Conservation (phyloP, 2,888 invertebrate species). For the Oligia fasciuncula region DNA sequence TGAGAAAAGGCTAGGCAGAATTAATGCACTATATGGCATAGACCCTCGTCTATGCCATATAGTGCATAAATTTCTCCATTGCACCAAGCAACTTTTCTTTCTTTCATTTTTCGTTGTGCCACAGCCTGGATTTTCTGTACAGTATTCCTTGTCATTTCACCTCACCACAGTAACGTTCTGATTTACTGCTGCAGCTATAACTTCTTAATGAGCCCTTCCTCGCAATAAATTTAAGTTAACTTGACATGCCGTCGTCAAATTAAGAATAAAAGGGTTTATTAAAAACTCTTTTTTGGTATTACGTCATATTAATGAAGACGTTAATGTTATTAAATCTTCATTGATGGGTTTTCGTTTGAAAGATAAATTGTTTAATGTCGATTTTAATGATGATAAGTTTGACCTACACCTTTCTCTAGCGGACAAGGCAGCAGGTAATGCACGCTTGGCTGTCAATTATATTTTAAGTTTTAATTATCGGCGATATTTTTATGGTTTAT, state of each 20-base stretch:
- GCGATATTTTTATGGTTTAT: not conserved
- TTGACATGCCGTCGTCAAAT: slow-evolving; percentile 55
- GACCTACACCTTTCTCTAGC: slow-evolving; percentile 1
- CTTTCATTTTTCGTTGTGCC: not conserved
- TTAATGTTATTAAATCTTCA: slow-evolving; percentile 35
- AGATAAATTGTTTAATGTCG: slow-evolving; percentile 9
- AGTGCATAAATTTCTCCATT: not conserved
- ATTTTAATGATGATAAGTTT: slow-evolving; percentile 13
- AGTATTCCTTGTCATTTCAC: slow-evolving; percentile 4
- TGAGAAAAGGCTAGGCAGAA: not conserved
- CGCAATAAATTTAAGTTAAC: slow-evolving; percentile 60
- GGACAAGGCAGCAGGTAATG: not conserved
- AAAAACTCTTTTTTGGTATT: slow-evolving; percentile 43
- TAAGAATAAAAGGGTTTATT: slow-evolving; percentile 50
- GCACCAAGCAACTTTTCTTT: not conserved
- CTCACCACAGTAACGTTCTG: slow-evolving; percentile 30
- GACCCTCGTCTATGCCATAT: not conserved
- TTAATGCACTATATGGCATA: too few relatives aligned
- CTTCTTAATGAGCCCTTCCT: slow-evolving; percentile 50
- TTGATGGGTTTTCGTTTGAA: slow-evolving; percentile 24
- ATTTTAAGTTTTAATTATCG: not conserved
- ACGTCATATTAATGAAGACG: slow-evolving; percentile 44
- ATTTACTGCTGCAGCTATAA: slow-evolving; percentile 49
- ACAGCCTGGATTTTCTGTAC: slow-evolving; percentile 33
- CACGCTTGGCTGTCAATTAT: not conserved